A percentile compares a stretch with the other conserved stretches of the same genome.
Evolutionary conservation across 2,797 vertebrate genomes (phyloP).

Genomic region (Strix occidentalis): DNA sequence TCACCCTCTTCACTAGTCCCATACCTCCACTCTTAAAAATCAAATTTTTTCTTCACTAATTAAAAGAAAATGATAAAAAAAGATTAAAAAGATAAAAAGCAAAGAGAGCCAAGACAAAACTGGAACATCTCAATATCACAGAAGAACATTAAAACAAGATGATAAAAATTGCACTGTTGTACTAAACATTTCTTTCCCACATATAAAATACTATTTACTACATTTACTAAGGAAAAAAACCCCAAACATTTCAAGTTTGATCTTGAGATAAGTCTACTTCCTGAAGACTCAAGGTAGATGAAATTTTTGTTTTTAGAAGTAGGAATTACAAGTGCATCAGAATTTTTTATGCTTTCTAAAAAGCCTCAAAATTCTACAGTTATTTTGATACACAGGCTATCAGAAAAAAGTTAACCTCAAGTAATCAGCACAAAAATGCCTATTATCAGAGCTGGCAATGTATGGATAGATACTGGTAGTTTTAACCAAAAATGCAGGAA

Average conservation of each 20-base stretch:
- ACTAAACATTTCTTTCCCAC: background rate
- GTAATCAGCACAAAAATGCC: background rate
- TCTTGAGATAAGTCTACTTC: background rate
- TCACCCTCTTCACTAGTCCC: background rate
- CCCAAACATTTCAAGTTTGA: background rate
- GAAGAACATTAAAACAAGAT: background rate
- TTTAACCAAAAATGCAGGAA: background rate
- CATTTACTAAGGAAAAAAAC: background rate
- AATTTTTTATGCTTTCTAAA: background rate
- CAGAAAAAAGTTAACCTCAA: background rate
- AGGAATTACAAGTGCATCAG: background rate
- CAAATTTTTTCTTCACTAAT: background rate
- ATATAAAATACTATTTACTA: background rate
- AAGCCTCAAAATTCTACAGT: background rate
- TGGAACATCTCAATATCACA: background rate
- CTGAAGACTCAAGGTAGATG: background rate
- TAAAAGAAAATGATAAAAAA: too few species aligned
- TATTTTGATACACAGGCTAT: background rate
- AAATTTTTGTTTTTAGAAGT: background rate
- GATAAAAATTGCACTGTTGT: background rate
- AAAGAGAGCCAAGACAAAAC: background rate
- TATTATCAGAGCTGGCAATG: background rate
- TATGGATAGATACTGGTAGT: background rate
- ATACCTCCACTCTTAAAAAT: background rate
- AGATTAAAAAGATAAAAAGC: background rate